Evolutionary conservation across 1,140 invertebrate species (phyloP).

Genomic region (Dysdera silvatica): DNA sequence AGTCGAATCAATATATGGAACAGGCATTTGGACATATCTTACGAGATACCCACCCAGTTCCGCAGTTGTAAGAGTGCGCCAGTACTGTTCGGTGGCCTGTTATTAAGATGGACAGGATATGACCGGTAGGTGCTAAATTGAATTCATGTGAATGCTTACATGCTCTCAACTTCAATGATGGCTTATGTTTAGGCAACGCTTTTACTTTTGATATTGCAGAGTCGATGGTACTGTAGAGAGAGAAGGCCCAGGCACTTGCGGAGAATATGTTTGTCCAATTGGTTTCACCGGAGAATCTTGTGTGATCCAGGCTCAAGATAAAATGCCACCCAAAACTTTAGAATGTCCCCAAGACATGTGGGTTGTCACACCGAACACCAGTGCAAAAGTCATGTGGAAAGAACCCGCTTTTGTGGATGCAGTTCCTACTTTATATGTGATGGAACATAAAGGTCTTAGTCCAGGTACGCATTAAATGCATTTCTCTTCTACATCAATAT

Average conservation of each 20-base stretch:
- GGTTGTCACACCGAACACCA: slow-evolving; percentile 86
- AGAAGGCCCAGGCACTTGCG: slow-evolving; percentile 81
- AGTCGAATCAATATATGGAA: slow-evolving; percentile 93
- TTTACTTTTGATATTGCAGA: slow-evolving; percentile 14
- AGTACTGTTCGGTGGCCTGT: slow-evolving; percentile 72
- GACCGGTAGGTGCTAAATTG: slow-evolving; percentile 52
- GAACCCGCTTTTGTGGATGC: slow-evolving; percentile 86
- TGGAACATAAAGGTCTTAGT: slow-evolving; percentile 73
- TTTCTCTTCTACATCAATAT: too few species aligned
- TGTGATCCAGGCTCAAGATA: slow-evolving; percentile 72
- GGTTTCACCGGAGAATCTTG: slow-evolving; percentile 77
- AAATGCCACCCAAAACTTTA: slow-evolving; percentile 72
- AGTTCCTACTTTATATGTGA: slow-evolving; percentile 65
- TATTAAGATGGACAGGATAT: slow-evolving; percentile 87
- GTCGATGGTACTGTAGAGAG: slow-evolving; percentile 80
- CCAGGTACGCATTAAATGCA: slow-evolving; percentile 62
- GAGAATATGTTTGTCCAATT: slow-evolving; percentile 72
- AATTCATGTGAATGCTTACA: not conserved
- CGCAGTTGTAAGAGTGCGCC: slow-evolving; percentile 73
- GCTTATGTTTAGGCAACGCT: too few species aligned
- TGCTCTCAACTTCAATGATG: too few species aligned
- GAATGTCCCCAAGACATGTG: slow-evolving; percentile 87
- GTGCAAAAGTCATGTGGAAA: slow-evolving; percentile 86
- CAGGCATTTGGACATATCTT: slow-evolving; percentile 76
- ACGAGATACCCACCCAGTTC: slow-evolving; percentile 67